Evolutionary conservation across 2,797 vertebrate species (phyloP), one percentile per base, ranked within the genome.

Genomic region (Chrysocyon brachyurus): DNA sequence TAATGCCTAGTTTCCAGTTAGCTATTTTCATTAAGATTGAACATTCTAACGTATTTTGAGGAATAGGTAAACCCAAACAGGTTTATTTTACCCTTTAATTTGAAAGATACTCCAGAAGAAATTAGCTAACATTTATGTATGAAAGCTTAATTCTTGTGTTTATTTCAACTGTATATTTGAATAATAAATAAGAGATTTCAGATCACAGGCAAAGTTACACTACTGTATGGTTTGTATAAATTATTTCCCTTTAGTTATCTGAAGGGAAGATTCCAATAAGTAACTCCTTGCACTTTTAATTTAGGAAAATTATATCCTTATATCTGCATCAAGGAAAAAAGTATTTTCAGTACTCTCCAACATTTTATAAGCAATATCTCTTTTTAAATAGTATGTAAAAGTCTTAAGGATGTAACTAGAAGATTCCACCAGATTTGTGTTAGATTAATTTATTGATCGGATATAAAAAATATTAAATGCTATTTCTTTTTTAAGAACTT

Each of bases 1-100:
- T 96, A 96, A 85, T 97, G 33, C 5, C 49, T 97, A 70, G 21
- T 86, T 95, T 98, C 90, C 59, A 97, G 85, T 96, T 33, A 97
- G 31, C 40, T 75, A 36, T n/a, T 89, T 15, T 19, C 73, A 79
- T 26, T 91, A 52, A 84, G 46, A 66, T 52, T 82, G 77, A 78
- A 46, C 75, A 96, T 97, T 95, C 54, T 33, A 46, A 79, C 93
- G n/a, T 64, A 46, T 94, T 54, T 87, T 66, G 17, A 87, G 66
- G 36, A 90, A 52, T 84, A 90, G 70, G 11, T n/a, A 75, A 83
- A 94, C 52, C 8, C 49, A 91, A 83, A 85, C 57, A n/a, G 5
- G 83, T 88, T 91, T 86, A 73, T 59, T 28, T 92, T 97, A 68
- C 68, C 2, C 7, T 75, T 92, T 88, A 57, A 83, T 79, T 19